Base-by-base conservation (phyloP, 2,888 invertebrate species). In the Girardia tigrina region DNA sequence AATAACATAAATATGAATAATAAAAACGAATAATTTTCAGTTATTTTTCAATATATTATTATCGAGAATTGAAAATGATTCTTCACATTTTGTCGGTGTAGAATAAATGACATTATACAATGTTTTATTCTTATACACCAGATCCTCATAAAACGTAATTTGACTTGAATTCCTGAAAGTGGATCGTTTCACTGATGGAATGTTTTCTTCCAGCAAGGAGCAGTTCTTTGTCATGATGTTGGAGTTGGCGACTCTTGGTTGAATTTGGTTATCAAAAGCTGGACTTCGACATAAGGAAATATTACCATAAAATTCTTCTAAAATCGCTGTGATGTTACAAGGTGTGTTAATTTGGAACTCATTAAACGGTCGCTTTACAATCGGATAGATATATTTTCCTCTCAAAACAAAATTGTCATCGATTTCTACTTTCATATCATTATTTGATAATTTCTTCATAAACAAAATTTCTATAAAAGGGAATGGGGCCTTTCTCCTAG, bases 401-500 rank as follows among this genome's bases (percentile, higher is more conserved):
- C 56, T 56, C 23, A 56, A 56, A 6, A 56, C n/a, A 23, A 56
- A 56, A 56, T 56, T 56, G 23, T 56, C 56, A 56, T 56, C n/a
- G n/a, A 56, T 56, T 56, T 56, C 56, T 20, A 56, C 56, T 12
- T 56, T 56, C 23, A 20, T n/a, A n/a, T 56, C 56, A n/a, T 56
- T 56, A n/a, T n/a, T 56, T 56, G 56, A 56, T 56, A 20, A 2
- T 16, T 56, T 56, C 4, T 6, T 56, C 56, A 16, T 56, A n/a
- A 56, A 56, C 6, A 56, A 56, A n/a, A 56, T 56, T 20, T 56
- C 56, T 20, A 56, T 56, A n/a, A 56, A 56, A 56, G 56, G 56
- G 4, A 56, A 56, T 2, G 8, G 56, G 23, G n/a, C n/a, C 4
- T 16, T 56, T 8, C n/a, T 56, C 2, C 20, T 20, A 12, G n/a